phyloP scores from a whole-genome alignment of 37 sponge, comb jelly and placozoan genomes.

The Chondrilla cf. caribensis region DNA sequence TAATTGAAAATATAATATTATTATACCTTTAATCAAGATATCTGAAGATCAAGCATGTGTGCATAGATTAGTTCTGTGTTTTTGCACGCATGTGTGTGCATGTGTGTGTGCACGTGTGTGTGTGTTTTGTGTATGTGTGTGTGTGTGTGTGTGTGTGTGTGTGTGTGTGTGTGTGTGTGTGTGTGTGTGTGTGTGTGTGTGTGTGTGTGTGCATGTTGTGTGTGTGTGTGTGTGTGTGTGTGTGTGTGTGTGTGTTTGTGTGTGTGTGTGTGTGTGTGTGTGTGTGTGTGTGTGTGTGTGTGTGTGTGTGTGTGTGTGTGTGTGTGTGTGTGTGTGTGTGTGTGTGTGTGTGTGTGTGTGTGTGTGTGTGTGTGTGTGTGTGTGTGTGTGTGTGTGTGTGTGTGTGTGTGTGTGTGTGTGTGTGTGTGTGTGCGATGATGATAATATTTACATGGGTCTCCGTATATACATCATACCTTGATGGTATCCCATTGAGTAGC shows the following conservation, averaged over 20 bases:
- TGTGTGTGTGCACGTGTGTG: constrained; percentile 15
- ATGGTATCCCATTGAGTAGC: constrained; percentile 10
- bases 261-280: too few species aligned
- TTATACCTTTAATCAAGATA: too few species aligned
- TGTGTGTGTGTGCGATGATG: not conserved
- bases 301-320: constrained; percentile 1
- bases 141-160: not conserved
- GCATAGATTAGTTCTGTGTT: too few species aligned
- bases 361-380: constrained; percentile 14
- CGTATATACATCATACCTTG: too few species aligned
- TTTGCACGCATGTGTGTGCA: constrained; percentile 21
- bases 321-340: not conserved
- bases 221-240: not conserved
- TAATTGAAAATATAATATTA: too few species aligned
- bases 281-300: too few species aligned
- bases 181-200: constrained; percentile 9
- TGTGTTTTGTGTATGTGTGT: constrained; percentile 4
- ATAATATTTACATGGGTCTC: not conserved
- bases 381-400: constrained; percentile 14
- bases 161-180: constrained; percentile 13
- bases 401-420: not conserved
- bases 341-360: constrained; percentile 21
- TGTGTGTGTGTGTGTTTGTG: too few species aligned
- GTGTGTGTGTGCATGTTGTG: constrained; percentile 30
- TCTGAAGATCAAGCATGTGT: too few species aligned